phyloP scores from a whole-genome alignment of 1,140 invertebrate genomes.

The Steinernema khuongi region DNA sequence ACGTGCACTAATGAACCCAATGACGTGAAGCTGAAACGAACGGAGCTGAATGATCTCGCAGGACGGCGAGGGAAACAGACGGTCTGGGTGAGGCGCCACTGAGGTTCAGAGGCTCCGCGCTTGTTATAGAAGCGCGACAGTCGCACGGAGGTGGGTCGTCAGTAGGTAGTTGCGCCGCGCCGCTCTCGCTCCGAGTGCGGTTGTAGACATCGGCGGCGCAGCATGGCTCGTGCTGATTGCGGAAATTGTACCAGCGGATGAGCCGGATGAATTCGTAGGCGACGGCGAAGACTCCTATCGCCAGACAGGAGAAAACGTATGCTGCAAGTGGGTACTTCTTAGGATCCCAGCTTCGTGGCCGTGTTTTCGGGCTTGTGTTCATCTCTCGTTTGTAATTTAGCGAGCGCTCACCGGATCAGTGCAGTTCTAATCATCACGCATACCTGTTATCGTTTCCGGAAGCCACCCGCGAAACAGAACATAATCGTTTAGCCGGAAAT shows the following conservation, averaged over 20 bases:
- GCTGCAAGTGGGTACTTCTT: constrained; percentile 22
- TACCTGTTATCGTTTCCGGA: constrained; percentile 36
- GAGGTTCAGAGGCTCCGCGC: background rate
- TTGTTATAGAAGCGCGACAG: background rate
- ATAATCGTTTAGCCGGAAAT: constrained; percentile 41
- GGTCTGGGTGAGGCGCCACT: background rate
- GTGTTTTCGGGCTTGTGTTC: too few species aligned
- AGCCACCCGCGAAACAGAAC: constrained; percentile 44
- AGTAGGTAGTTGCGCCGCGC: background rate
- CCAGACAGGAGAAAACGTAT: constrained; percentile 37
- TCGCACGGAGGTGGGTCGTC: background rate
- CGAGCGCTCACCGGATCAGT: too few species aligned
- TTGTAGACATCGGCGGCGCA: background rate
- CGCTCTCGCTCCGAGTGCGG: background rate
- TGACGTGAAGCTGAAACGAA: constrained; percentile 17
- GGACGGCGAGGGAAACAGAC: too few species aligned
- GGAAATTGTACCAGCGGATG: constrained; percentile 13
- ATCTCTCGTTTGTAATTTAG: too few species aligned
- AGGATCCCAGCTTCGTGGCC: too few species aligned
- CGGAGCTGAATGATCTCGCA: background rate
- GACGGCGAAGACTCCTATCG: constrained; percentile 25
- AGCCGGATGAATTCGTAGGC: constrained; percentile 29
- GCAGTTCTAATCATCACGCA: background rate
- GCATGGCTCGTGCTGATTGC: background rate
- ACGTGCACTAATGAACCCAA: constrained; percentile 11